phyloP scores from a whole-genome alignment of 2,797 vertebrate species.

The Scolopax rusticola region DNA sequence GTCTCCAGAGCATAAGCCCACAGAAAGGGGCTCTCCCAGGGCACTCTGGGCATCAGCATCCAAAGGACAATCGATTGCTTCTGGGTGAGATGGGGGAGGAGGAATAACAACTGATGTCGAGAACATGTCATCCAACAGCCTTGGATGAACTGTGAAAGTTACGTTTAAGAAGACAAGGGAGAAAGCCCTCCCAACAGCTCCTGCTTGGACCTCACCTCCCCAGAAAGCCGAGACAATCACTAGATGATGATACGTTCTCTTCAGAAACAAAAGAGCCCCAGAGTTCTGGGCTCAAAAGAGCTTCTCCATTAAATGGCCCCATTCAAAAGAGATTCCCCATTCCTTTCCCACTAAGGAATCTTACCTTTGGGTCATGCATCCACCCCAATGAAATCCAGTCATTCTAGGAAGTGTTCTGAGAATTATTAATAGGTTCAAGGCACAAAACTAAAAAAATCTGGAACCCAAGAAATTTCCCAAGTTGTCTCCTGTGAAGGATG shows the following conservation, averaged over 20 bases:
- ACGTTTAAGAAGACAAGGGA: fast-evolving
- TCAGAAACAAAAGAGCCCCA: background rate
- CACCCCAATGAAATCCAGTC: background rate
- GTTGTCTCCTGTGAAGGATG: background rate
- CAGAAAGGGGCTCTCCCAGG: background rate
- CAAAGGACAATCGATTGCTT: background rate
- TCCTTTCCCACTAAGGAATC: background rate
- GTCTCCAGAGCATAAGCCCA: too few relatives aligned
- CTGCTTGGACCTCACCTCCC: background rate
- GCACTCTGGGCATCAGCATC: fast-evolving
- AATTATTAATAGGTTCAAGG: background rate
- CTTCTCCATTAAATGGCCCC: background rate
- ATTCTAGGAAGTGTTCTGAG: background rate
- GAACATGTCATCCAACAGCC: background rate
- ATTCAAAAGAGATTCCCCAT: background rate
- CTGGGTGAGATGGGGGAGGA: background rate
- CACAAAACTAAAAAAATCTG: background rate
- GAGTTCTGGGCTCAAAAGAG: background rate
- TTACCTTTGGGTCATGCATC: background rate
- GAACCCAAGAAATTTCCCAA: background rate
- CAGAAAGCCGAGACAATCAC: background rate
- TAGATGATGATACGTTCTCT: background rate
- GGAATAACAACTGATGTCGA: background rate
- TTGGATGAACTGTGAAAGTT: background rate
- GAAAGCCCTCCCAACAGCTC: background rate